Percentiles rank a stretch among this genome's conserved stretches.
These are phyloP conservation scores for Athetis lepigone DNA, from an alignment of 2,888 invertebrate genomes.

Conservation along the genomic window DNA sequence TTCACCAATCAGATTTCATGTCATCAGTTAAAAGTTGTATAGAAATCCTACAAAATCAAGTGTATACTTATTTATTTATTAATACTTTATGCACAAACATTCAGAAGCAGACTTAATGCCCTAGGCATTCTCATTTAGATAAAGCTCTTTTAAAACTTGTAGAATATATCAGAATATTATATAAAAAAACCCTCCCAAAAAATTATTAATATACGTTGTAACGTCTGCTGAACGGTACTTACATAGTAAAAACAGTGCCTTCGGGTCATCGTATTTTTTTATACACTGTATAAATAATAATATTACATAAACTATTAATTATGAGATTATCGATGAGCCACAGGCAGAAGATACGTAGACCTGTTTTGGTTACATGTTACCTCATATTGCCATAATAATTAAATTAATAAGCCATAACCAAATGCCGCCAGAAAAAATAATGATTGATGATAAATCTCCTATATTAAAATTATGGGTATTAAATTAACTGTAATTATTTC, in stretches of 20 bases:
- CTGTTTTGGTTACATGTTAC: constrained; percentile 40
- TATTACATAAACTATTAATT: constrained; percentile 56
- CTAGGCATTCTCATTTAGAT: no score
- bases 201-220: constrained; percentile 10
- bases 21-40: no score
- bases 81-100: no score
- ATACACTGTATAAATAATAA: constrained; percentile 25
- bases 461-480: constrained; percentile 22
- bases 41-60: background rate
- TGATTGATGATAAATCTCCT: constrained; percentile 33
- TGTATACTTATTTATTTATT: no score
- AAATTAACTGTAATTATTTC: constrained; percentile 15
- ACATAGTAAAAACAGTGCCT: constrained; percentile 4
- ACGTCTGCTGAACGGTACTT: background rate
- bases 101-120: no score
- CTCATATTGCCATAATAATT: constrained; percentile 52
- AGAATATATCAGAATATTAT: background rate
- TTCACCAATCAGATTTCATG: no score
- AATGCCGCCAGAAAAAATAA: constrained; percentile 43
- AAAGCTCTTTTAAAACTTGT: background rate
- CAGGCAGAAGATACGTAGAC: constrained; percentile 45
- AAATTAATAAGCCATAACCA: constrained; percentile 46
- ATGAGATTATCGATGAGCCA: constrained; percentile 59
- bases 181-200: background rate
- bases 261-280: constrained; percentile 35